Percentiles rank a stretch among this genome's conserved stretches.
phyloP scores from a whole-genome alignment of 2,797 vertebrate genomes.

The Prionace glauca region DNA sequence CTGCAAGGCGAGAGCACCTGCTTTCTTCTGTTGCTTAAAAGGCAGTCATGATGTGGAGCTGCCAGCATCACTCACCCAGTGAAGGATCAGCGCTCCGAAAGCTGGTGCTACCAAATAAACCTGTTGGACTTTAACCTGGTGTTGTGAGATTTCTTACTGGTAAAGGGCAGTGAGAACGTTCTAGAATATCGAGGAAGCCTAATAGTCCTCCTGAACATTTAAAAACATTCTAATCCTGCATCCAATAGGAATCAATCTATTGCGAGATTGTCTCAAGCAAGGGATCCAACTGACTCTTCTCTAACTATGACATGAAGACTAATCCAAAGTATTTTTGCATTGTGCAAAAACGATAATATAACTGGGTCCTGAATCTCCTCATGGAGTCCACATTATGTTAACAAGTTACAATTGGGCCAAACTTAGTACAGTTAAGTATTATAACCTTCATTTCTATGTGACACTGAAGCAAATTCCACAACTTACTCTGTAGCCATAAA shows the following conservation, averaged over 20 bases:
- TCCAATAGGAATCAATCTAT: neutral
- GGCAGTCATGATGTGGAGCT: no score
- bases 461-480: neutral
- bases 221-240: neutral
- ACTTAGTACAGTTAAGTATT: neutral
- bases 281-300: neutral
- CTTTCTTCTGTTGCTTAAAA: neutral
- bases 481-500: conserved; percentile 99
- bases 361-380: neutral
- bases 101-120: no score
- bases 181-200: neutral
- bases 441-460: neutral
- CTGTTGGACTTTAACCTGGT: no score
- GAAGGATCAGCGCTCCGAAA: no score
- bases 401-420: neutral
- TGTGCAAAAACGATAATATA: neutral
- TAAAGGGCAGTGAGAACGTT: neutral
- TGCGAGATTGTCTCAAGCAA: neutral
- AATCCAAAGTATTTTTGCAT: neutral
- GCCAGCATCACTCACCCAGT: no score
- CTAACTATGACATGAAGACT: neutral
- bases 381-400: neutral
- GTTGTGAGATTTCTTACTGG: no score
- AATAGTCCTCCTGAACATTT: neutral
- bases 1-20: neutral